phyloP scores from a whole-genome alignment of 2,888 invertebrate genomes.

The Calameuta pallipes region DNA sequence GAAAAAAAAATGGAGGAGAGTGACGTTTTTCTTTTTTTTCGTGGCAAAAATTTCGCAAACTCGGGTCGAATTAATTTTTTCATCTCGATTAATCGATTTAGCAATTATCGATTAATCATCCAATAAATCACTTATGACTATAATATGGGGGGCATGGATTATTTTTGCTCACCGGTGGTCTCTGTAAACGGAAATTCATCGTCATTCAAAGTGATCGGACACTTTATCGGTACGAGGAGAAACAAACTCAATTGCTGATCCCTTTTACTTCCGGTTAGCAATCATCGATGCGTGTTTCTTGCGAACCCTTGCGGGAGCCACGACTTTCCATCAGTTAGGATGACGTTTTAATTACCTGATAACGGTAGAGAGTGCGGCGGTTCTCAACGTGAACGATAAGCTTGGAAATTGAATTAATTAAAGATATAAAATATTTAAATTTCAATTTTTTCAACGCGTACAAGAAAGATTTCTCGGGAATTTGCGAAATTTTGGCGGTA shows the following conservation, averaged over 20 bases:
- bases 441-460: neutral
- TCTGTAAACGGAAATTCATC: neutral
- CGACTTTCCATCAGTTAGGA: neutral
- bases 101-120: neutral
- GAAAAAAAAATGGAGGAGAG: neutral
- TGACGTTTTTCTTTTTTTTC: neutral
- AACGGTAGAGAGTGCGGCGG: constrained; percentile 29
- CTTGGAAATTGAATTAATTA: neutral
- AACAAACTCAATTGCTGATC: neutral
- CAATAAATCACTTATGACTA: neutral
- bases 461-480: neutral
- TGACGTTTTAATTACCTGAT: constrained; percentile 47
- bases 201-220: neutral
- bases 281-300: neutral
- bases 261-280: neutral
- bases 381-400: neutral
- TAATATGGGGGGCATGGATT: neutral
- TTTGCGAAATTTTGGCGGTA: neutral
- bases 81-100: neutral
- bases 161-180: neutral
- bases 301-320: neutral
- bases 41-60: neutral
- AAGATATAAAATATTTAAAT: neutral
- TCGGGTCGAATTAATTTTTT: neutral
- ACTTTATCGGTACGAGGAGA: neutral